A percentile compares a stretch with the other conserved stretches of the same genome.
Conservation (phyloP, 2,888 invertebrate species). For the Oegoconia quadripuncta region DNA sequence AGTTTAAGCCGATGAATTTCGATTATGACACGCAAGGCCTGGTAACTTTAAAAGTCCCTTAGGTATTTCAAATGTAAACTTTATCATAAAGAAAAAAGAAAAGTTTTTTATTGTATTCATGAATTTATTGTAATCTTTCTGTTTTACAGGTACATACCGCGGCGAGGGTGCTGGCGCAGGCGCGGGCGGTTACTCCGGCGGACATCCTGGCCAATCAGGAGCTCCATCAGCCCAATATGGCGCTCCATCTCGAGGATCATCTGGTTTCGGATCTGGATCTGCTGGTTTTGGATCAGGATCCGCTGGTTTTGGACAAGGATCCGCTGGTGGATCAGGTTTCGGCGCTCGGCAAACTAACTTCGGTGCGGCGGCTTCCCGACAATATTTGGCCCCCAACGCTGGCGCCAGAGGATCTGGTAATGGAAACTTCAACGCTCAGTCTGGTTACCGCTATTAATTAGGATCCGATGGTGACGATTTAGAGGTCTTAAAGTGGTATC, state of each 20-base stretch:
- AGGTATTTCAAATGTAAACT: too few species aligned
- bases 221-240: slow-evolving; percentile 7
- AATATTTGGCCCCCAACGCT: slow-evolving; percentile 65
- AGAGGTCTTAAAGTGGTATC: background rate
- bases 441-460: slow-evolving; percentile 65
- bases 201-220: slow-evolving; percentile 20
- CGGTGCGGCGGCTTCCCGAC: slow-evolving; percentile 50
- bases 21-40: too few species aligned
- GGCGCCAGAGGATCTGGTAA: slow-evolving; percentile 57
- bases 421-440: slow-evolving; percentile 68
- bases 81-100: too few species aligned
- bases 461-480: background rate
- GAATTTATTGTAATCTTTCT: too few species aligned
- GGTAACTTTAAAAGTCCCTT: too few species aligned
- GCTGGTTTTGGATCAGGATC: slow-evolving; percentile 20
- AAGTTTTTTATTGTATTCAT: too few species aligned
- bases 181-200: slow-evolving; percentile 25
- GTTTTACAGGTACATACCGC: slow-evolving; percentile 59
- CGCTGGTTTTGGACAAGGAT: slow-evolving; percentile 15
- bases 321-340: slow-evolving; percentile 14
- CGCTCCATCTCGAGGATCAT: slow-evolving; percentile 10
- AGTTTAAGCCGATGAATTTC: too few species aligned
- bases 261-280: slow-evolving; percentile 10
- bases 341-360: slow-evolving; percentile 16
- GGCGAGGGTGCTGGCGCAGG: slow-evolving; percentile 60